Percentiles rank a stretch among this genome's conserved stretches.
These are phyloP conservation scores for Microchirus variegatus DNA, from an alignment of 2,797 vertebrate genomes.

Conservation along the genomic window DNA sequence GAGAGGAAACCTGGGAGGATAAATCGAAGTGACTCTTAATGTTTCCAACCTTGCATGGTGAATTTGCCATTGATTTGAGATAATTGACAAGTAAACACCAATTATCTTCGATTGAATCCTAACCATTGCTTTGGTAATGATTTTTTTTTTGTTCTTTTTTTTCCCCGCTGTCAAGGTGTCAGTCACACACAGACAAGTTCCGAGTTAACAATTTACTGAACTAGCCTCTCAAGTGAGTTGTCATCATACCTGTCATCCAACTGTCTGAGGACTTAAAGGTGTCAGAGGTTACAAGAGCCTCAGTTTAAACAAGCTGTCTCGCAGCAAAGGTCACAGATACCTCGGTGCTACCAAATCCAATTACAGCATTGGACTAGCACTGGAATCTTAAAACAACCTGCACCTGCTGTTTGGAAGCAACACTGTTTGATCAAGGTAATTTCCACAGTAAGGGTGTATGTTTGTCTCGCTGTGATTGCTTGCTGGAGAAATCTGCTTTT, in stretches of 20 bases:
- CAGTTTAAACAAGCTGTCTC: conserved; percentile 65
- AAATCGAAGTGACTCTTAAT: conserved; percentile 27
- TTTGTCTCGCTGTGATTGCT: not conserved
- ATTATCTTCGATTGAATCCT: not conserved
- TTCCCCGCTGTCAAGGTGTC: conserved; percentile 1
- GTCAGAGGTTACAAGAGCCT: conserved; percentile 59
- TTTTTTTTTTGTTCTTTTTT: not conserved
- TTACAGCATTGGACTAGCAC: conserved; percentile 49
- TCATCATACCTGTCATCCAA: conserved; percentile 54
- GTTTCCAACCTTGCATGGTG: conserved; percentile 12
- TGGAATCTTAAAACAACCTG: conserved; percentile 45
- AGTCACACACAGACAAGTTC: not conserved
- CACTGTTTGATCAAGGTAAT: conserved; percentile 3
- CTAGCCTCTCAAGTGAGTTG: conserved; percentile 40
- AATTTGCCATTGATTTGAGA: conserved; percentile 17
- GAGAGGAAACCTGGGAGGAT: conserved; percentile 21
- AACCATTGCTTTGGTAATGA: not conserved
- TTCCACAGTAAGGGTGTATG: not conserved
- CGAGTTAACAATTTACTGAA: conserved; percentile 36
- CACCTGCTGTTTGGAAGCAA: conserved; percentile 17
- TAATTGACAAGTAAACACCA: conserved; percentile 7
- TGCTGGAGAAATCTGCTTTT: not conserved
- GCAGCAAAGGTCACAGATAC: conserved; percentile 67
- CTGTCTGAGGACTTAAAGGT: conserved; percentile 58
- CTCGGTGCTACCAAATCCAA: conserved; percentile 56